Conservation (phyloP, 2,113 vertebrate species). For the Microtus richardsoni region DNA sequence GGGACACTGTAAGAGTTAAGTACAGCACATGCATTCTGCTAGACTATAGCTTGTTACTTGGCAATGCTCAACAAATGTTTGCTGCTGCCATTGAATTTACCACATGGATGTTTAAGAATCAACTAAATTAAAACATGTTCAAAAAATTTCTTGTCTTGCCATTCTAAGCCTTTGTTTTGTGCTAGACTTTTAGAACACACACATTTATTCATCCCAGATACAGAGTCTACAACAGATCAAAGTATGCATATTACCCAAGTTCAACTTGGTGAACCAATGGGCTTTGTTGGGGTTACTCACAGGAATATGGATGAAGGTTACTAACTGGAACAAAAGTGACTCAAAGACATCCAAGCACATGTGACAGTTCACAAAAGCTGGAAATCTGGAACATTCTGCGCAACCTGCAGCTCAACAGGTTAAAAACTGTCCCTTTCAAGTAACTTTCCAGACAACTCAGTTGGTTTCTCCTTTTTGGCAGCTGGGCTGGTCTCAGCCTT, state of each 20-base stretch:
- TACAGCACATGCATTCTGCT: not conserved
- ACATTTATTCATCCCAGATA: not conserved
- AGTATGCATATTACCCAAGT: not conserved
- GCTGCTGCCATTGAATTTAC: not conserved
- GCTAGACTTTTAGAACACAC: not conserved
- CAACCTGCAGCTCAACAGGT: not conserved
- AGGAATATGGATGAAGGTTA: not conserved
- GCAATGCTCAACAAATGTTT: not conserved
- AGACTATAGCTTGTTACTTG: not conserved
- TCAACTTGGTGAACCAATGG: not conserved
- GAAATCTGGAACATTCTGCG: not conserved
- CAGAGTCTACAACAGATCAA: not conserved
- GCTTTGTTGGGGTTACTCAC: not conserved
- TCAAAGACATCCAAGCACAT: not conserved
- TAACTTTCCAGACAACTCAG: not conserved
- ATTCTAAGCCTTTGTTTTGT: not conserved
- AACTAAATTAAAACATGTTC: not conserved
- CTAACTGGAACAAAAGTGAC: not conserved
- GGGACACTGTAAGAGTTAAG: not conserved
- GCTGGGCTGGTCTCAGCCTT: not conserved
- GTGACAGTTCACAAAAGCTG: not conserved
- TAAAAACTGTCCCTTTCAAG: not conserved
- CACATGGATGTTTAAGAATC: not conserved
- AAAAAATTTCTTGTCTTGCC: not conserved
- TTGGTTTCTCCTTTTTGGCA: not conserved